Evolutionary conservation across 2,113 vertebrate species (phyloP), one percentile per base, ranked within the genome.

Genomic region (Aspidoscelis tigris): DNA sequence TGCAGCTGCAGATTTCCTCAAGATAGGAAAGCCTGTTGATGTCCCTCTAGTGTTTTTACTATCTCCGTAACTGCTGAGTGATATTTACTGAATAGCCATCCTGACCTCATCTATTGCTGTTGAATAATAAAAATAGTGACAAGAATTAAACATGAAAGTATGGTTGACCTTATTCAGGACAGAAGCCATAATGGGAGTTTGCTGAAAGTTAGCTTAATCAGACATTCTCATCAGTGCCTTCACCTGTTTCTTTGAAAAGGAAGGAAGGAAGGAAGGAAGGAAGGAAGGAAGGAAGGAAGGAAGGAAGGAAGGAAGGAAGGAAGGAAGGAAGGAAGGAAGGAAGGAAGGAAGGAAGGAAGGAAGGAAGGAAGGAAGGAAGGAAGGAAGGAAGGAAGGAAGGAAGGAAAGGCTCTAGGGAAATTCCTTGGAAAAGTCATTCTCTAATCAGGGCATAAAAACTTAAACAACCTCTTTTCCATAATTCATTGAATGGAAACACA

Each of bases 1-100:
- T n/a, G 85, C 84, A 86, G 77, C 84, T 82, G 84, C 80, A 84
- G 88, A 88, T 85, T 69, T 82, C 53, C 71, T 79, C n/a, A 58
- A 66, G 77, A 84, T 69, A 85, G 50, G 2, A 76, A 89, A 68
- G 89, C 91, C 89, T 94, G 91, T 92, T 93, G 92, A 73, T 73
- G 7, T 4, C 21, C 86, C 85, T 18, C 44, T 43, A 21, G 1
- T 43, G 39, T 65, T 66, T n/a, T 65, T 55, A 71, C 43, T 44
- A 16, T 26, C 80, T 66, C 41, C 61, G 68, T 44, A 78, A 74
- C 14, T 53, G 75, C 44, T 33, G 55, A 66, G 21, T 64, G 41
- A 20, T 82, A 68, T 72, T 21, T 79, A 68, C 10, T 26, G 61
- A 73, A 78, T 74, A 73, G 55, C 33, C 22, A 50, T 33, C 11